Evolutionary conservation across 2,113 vertebrate species (phyloP).

Genomic region (Sigmodon hispidus): DNA sequence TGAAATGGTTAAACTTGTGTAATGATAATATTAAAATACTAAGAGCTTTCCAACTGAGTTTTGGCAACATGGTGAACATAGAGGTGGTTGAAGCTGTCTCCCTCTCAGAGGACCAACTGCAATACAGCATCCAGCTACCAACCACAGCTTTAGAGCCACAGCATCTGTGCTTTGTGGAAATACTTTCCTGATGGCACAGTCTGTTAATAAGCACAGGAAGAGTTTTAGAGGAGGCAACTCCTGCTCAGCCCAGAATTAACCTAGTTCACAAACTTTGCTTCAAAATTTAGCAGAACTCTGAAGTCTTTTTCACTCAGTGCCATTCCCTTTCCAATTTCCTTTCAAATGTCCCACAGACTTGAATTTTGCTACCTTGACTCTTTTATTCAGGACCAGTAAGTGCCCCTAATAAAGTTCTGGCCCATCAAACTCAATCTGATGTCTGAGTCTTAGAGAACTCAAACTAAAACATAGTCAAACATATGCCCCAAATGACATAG

Average conservation of each 20-base stretch:
- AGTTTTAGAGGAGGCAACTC: too few relatives aligned
- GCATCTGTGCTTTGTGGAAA: neutral
- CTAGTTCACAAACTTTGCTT: too few relatives aligned
- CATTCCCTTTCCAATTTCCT: neutral
- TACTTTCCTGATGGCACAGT: neutral
- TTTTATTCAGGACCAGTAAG: neutral
- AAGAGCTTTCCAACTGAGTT: neutral
- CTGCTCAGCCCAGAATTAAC: neutral
- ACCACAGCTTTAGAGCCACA: rapidly evolving
- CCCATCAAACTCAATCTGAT: neutral
- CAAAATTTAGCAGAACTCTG: too few relatives aligned
- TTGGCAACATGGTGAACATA: neutral
- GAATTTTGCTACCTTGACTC: rapidly evolving
- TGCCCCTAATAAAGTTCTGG: neutral
- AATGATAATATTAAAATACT: neutral
- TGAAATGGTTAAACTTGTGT: neutral
- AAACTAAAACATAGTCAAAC: neutral
- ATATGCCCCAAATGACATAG: neutral
- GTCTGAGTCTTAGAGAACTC: neutral
- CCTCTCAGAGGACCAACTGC: neutral
- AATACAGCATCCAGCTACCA: neutral
- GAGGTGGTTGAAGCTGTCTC: neutral
- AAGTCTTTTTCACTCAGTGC: too few relatives aligned
- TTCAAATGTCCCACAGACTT: neutral
- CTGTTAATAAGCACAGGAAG: neutral